These are phyloP conservation scores for Noturus placidus DNA, from an alignment of 2,113 vertebrate species.

Conservation along the genomic window DNA sequence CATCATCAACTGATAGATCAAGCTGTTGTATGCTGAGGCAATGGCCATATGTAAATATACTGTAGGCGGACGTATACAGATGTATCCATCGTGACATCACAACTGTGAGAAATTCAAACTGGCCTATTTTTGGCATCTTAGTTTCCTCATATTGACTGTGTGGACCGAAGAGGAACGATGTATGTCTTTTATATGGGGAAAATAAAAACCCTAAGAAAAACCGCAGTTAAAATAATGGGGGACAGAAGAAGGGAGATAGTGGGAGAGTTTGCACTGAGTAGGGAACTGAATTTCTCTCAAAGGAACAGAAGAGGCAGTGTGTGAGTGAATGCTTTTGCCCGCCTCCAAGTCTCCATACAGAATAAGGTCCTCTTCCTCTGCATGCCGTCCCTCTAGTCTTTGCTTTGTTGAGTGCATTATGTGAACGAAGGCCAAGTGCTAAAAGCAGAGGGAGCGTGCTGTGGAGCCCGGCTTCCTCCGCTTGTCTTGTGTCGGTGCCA, in stretches of 20 bases:
- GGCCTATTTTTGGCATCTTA: neutral
- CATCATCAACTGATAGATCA: neutral
- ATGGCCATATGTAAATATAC: neutral
- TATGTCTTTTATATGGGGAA: neutral
- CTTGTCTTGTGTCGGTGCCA: slow-evolving; percentile 33
- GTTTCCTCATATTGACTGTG: neutral
- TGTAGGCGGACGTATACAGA: neutral
- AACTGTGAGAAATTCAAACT: neutral
- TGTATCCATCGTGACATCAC: neutral
- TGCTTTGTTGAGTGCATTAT: slow-evolving; percentile 44
- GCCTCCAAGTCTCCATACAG: slow-evolving; percentile 42
- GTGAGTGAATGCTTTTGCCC: slow-evolving; percentile 37
- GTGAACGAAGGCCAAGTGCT: slow-evolving; percentile 44
- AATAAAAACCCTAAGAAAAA: neutral
- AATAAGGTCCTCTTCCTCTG: slow-evolving; percentile 44
- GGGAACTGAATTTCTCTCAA: slow-evolving; percentile 8
- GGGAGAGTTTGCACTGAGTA: slow-evolving; percentile 30
- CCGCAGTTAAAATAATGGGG: neutral
- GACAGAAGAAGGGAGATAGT: neutral
- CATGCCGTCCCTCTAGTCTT: slow-evolving; percentile 21
- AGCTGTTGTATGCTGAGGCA: neutral
- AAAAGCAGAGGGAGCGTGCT: slow-evolving; percentile 47
- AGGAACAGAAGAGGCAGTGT: slow-evolving; percentile 41
- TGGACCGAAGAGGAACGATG: neutral
- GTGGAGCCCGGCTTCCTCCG: slow-evolving; percentile 46